phyloP scores from a whole-genome alignment of 2,797 vertebrate species.

The Chromis chromis region DNA sequence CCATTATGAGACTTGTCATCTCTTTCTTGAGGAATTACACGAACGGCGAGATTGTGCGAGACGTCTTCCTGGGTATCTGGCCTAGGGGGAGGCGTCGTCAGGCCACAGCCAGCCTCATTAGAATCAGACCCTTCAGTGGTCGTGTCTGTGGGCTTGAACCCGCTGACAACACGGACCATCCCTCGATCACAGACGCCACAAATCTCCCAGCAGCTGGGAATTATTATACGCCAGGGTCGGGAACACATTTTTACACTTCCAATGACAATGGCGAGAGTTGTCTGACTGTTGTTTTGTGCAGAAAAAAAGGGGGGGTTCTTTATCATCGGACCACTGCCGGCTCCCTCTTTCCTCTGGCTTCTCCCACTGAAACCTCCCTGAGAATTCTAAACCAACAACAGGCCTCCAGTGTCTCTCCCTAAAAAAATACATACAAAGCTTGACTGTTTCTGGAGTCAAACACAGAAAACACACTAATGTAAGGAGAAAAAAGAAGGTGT shows the following conservation, averaged over 20 bases:
- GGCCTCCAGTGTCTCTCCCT: constrained; percentile 48
- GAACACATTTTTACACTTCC: constrained; percentile 62
- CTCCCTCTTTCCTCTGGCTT: constrained; percentile 50
- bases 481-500: constrained; percentile 64
- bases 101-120: constrained; percentile 51
- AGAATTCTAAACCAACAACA: constrained; percentile 62
- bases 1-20: constrained; percentile 19
- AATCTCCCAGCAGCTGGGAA: constrained; percentile 72
- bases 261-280: constrained; percentile 66
- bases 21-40: constrained; percentile 32
- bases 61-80: constrained; percentile 42
- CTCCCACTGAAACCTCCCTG: constrained; percentile 32
- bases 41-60: constrained; percentile 16
- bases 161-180: constrained; percentile 33
- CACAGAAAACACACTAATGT: constrained; percentile 16
- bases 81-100: constrained; percentile 39
- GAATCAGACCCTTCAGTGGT: constrained; percentile 54
- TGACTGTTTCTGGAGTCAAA: constrained; percentile 44
- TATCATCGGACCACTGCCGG: constrained; percentile 39
- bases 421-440: constrained; percentile 48
- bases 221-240: constrained; percentile 61
- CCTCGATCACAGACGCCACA: constrained; percentile 56
- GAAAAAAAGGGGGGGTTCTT: constrained; percentile 26
- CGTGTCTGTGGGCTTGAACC: constrained; percentile 47
- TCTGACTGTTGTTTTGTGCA: constrained; percentile 48